Conservation (phyloP, 30 jellyfish, hydroid and myxozoan genomes). For the Rhopilema esculentum region DNA sequence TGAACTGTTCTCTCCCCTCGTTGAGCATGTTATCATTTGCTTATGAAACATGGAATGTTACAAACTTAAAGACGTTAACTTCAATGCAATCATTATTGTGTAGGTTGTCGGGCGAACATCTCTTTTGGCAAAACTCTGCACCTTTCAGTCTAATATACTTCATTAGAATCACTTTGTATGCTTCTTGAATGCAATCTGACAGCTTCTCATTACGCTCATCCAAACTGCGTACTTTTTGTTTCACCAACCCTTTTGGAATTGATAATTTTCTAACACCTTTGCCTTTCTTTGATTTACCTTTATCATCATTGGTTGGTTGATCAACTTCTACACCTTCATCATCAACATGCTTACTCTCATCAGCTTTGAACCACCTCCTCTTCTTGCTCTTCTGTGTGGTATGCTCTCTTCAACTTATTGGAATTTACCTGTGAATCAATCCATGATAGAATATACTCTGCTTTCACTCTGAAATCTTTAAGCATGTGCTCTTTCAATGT, state of each 20-base stretch:
- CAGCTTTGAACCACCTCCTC: neutral
- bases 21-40: neutral
- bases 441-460: neutral
- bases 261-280: neutral
- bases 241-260: neutral
- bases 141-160: neutral
- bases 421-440: neutral
- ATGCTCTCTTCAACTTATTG: neutral
- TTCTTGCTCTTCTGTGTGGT: neutral
- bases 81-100: no score
- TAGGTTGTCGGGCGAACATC: no score
- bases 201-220: neutral
- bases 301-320: neutral
- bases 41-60: neutral
- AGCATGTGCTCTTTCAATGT: neutral
- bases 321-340: neutral
- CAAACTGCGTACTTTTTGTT: neutral
- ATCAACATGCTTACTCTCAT: neutral
- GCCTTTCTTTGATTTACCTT: neutral
- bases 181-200: neutral
- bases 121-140: neutral
- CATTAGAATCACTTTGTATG: neutral
- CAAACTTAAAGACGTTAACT: neutral
- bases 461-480: neutral
- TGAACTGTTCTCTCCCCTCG: neutral